Evolutionary conservation across 2,113 vertebrate genomes (phyloP).

Genomic region (Phrynosoma platyrhinos): DNA sequence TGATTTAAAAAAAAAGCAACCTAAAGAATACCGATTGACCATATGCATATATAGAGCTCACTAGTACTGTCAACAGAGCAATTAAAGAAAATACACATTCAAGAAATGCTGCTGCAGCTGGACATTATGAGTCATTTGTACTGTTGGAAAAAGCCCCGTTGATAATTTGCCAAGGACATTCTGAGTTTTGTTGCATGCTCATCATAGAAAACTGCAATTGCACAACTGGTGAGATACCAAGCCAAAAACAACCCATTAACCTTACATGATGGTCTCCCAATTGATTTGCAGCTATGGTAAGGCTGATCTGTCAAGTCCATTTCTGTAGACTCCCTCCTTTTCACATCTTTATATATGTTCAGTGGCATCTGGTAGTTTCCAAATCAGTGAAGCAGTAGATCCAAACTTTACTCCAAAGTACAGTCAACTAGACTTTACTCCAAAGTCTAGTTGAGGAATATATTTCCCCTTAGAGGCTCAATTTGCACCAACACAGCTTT

Average conservation of each 20-base stretch:
- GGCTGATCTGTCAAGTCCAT: neutral
- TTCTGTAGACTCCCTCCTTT: neutral
- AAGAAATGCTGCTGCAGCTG: conserved; percentile 8
- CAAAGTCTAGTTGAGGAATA: too few relatives aligned
- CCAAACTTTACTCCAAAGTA: too few relatives aligned
- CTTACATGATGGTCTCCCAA: neutral
- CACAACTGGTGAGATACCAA: neutral
- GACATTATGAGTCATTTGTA: conserved; percentile 4
- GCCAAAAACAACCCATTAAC: neutral
- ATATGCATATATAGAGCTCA: neutral
- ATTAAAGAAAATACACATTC: neutral
- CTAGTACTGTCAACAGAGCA: neutral
- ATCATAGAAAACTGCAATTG: neutral
- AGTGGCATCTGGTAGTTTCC: neutral
- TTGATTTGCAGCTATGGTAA: neutral
- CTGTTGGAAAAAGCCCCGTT: neutral
- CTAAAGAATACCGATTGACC: conserved; percentile 12
- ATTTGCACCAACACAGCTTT: too few relatives aligned
- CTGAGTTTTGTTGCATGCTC: neutral
- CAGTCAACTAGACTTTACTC: too few relatives aligned
- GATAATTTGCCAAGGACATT: neutral
- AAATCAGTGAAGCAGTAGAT: too few relatives aligned
- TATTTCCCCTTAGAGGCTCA: too few relatives aligned
- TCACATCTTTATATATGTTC: neutral
- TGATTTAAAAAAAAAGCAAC: neutral